phyloP scores from a whole-genome alignment of 2,888 invertebrate species.

The Mythimna pallens region DNA sequence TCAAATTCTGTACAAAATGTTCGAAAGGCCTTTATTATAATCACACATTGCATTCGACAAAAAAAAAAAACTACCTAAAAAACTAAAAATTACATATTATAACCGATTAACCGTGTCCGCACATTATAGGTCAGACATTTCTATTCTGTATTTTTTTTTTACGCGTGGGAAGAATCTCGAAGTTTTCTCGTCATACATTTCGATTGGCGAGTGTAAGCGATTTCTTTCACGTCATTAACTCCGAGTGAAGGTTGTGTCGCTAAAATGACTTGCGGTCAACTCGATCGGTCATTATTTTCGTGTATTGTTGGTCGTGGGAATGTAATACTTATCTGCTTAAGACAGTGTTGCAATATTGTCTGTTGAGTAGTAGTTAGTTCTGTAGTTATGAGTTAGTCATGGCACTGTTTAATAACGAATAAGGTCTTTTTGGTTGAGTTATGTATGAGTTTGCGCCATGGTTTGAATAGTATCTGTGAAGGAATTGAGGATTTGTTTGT shows the following conservation, averaged over 20 bases:
- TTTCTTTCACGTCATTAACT: conserved; percentile 61
- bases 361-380: conserved; percentile 10
- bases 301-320: conserved; percentile 61
- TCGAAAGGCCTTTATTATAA: not conserved
- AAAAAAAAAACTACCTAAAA: conserved; percentile 11
- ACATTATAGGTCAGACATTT: conserved; percentile 39
- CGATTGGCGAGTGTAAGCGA: conserved; percentile 48
- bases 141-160: conserved; percentile 42
- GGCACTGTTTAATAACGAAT: conserved; percentile 15
- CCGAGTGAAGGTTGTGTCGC: conserved; percentile 51
- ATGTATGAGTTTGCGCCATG: conserved; percentile 14
- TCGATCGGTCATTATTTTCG: conserved; percentile 49
- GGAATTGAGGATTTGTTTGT: conserved; percentile 9
- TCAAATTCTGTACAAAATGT: not conserved
- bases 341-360: conserved; percentile 36
- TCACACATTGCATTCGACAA: not conserved
- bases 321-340: conserved; percentile 10
- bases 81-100: conserved; percentile 4
- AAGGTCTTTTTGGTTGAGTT: conserved; percentile 32
- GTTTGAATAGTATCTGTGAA: not conserved
- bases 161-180: conserved; percentile 51
- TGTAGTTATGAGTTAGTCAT: conserved; percentile 40
- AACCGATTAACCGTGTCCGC: conserved; percentile 46
- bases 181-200: conserved; percentile 26
- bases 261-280: conserved; percentile 58